A percentile compares a stretch with the other conserved stretches of the same genome.
These are phyloP conservation scores for Acanthosepion pharaonis DNA, from an alignment of 2,888 invertebrate genomes.

Conservation along the genomic window DNA sequence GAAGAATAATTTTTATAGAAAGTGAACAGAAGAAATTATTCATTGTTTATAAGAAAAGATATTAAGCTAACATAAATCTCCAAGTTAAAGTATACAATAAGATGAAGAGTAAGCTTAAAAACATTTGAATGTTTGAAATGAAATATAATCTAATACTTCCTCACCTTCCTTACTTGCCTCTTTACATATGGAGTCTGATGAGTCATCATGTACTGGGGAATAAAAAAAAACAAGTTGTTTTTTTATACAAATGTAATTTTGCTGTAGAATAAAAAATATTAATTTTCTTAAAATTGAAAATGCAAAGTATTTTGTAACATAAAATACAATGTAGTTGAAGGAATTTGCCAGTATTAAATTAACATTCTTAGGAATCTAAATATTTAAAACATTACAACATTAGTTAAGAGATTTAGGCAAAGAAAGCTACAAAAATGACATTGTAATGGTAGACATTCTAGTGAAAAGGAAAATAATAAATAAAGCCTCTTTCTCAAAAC, in stretches of 20 bases:
- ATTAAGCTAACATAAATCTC: not conserved
- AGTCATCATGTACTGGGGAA: constrained; percentile 87
- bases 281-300: not conserved
- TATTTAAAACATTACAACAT: too few species aligned
- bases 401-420: not conserved
- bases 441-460: not conserved
- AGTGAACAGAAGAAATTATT: not conserved
- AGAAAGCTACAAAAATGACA: not conserved
- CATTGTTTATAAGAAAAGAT: not conserved
- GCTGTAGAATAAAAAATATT: not conserved
- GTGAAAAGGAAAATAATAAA: not conserved
- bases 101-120: not conserved
- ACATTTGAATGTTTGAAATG: not conserved
- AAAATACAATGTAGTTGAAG: not conserved
- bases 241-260: not conserved
- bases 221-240: constrained; percentile 33
- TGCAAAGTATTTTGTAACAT: not conserved
- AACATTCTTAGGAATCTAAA: not conserved
- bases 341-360: not conserved
- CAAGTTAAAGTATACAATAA: not conserved
- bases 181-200: constrained; percentile 90
- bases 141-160: not conserved
- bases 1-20: not conserved
- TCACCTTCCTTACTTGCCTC: constrained; percentile 86
- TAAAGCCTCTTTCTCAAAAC: not conserved